A percentile compares a stretch with the other conserved stretches of the same genome.
phyloP scores from a whole-genome alignment of 2,113 vertebrate species.

The Ciconia stormi region DNA sequence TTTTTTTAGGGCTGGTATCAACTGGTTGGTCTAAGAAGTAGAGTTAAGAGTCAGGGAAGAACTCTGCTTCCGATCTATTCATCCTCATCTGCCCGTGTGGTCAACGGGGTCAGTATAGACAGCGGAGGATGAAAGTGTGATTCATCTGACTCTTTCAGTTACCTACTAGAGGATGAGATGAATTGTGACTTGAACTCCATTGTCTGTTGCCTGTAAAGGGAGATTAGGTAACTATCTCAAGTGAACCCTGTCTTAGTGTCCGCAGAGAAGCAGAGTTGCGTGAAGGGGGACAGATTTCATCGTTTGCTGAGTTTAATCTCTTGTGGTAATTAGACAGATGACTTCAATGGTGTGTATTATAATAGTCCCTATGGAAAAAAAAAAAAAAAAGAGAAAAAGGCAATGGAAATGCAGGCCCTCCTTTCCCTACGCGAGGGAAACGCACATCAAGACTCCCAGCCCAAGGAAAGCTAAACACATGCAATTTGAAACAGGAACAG shows the following conservation, averaged over 20 bases:
- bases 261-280: not conserved
- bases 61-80: not conserved
- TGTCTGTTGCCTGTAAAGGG: not conserved
- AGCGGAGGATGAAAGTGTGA: not conserved
- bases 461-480: not conserved
- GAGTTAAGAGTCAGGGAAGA: not conserved
- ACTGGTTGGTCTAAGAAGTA: not conserved
- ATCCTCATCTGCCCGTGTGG: not conserved
- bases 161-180: not conserved
- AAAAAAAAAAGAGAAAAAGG: not conserved
- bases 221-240: not conserved
- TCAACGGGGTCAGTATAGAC: not conserved
- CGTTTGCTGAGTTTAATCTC: not conserved
- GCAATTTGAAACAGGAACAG: not conserved
- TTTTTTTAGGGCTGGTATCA: not conserved
- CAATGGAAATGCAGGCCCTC: not conserved
- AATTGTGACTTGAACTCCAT: not conserved
- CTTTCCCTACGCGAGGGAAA: not conserved
- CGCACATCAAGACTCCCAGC: too few relatives aligned
- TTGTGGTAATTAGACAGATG: not conserved
- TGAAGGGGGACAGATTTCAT: not conserved
- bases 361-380: not conserved
- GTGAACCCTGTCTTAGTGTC: not conserved
- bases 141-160: not conserved
- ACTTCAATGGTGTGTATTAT: not conserved